Evolutionary conservation across 2,113 vertebrate species (phyloP).

Genomic region (Taxidea taxus): DNA sequence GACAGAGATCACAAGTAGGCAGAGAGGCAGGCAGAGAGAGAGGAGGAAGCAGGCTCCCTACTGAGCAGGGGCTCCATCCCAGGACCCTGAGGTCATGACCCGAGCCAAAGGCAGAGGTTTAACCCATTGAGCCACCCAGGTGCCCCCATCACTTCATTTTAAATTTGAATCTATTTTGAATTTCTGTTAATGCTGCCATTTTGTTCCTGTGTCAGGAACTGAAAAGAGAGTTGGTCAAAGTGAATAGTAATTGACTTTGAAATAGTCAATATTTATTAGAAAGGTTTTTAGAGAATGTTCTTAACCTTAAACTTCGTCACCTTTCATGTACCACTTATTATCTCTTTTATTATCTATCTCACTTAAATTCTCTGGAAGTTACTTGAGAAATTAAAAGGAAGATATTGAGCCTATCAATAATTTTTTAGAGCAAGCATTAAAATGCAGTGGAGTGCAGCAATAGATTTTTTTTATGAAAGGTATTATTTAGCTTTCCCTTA

Average conservation of each 20-base stretch:
- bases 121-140: no score
- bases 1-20: no score
- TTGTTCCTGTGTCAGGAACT: background rate
- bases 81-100: no score
- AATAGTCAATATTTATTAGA: constrained; percentile 36
- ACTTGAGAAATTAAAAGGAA: constrained; percentile 66
- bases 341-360: constrained; percentile 60
- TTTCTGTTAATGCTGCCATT: background rate
- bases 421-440: constrained; percentile 63
- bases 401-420: constrained; percentile 48
- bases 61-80: no score
- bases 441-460: constrained; percentile 44
- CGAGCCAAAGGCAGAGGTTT: no score
- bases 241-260: background rate
- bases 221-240: background rate
- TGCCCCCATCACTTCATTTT: background rate
- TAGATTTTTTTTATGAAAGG: constrained; percentile 58
- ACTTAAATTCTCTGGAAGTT: constrained; percentile 53
- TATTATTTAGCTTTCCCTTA: constrained; percentile 41
- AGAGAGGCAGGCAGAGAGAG: no score
- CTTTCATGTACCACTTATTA: constrained; percentile 39
- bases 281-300: constrained; percentile 12
- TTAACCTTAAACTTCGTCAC: constrained; percentile 42
- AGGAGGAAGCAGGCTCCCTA: no score
- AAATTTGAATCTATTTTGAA: background rate